These are phyloP conservation scores for Neodiprion fabricii DNA, from an alignment of 1,140 invertebrate genomes.

Conservation along the genomic window DNA sequence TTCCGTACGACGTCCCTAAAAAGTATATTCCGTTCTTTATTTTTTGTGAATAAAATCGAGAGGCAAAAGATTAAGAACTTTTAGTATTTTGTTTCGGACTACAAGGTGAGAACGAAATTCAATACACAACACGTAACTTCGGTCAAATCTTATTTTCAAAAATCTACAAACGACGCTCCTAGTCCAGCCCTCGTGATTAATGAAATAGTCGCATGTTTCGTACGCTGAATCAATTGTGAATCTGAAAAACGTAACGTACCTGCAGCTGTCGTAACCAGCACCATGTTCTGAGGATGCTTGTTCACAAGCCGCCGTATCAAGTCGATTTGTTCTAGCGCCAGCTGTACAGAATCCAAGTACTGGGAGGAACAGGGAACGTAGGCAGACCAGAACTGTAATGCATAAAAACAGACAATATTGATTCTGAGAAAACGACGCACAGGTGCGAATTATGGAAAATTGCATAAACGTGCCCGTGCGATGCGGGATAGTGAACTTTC, in stretches of 20 bases:
- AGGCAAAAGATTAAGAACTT: too few species aligned
- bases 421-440: background rate
- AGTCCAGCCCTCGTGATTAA: too few species aligned
- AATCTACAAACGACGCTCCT: too few species aligned
- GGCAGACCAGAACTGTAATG: conserved; percentile 76
- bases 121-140: too few species aligned
- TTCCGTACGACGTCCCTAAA: too few species aligned
- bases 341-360: conserved; percentile 83
- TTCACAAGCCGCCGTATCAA: conserved; percentile 86
- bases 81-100: too few species aligned
- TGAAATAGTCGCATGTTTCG: too few species aligned
- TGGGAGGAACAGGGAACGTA: conserved; percentile 85
- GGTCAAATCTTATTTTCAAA: too few species aligned
- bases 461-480: background rate
- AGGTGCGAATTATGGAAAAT: background rate
- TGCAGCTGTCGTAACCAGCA: conserved; percentile 73
- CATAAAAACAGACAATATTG: conserved; percentile 11
- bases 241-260: conserved; percentile 47
- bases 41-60: too few species aligned
- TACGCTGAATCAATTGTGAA: too few species aligned
- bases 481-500: background rate
- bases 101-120: too few species aligned
- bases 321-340: conserved; percentile 88
- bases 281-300: conserved; percentile 73
- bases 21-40: too few species aligned